A percentile compares a stretch with the other conserved stretches of the same genome.
phyloP scores from a whole-genome alignment of 1,140 invertebrate species.

The Drosophila orosa region DNA sequence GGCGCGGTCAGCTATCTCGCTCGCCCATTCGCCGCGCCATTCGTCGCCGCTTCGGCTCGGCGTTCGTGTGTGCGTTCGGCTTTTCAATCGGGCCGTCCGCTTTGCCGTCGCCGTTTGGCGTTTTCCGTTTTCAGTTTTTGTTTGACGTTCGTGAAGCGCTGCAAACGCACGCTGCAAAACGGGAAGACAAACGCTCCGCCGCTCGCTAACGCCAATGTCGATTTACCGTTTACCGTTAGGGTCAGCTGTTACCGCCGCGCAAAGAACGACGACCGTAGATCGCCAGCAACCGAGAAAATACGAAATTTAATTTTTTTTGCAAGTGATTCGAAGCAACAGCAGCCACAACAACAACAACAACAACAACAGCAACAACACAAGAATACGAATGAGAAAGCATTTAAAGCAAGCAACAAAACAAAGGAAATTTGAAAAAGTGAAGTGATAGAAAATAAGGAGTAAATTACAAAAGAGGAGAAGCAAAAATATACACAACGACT shows the following conservation, averaged over 20 bases:
- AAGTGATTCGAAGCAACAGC: slow-evolving; percentile 25
- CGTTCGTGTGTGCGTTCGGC: slow-evolving; percentile 21
- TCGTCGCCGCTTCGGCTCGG: slow-evolving; percentile 46
- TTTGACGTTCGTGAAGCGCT: slow-evolving; percentile 70
- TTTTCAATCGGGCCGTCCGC: slow-evolving; percentile 37
- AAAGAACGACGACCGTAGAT: slow-evolving; percentile 7
- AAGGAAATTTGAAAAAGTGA: slow-evolving; percentile 20
- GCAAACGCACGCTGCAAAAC: slow-evolving; percentile 29
- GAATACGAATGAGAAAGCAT: slow-evolving; percentile 15
- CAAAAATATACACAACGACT: slow-evolving; percentile 27
- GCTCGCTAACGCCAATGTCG: slow-evolving; percentile 8
- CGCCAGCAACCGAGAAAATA: slow-evolving; percentile 14
- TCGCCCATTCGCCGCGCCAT: slow-evolving; percentile 58
- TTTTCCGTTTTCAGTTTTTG: slow-evolving; percentile 77
- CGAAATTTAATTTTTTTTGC: slow-evolving; percentile 50
- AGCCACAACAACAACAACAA: slow-evolving; percentile 13
- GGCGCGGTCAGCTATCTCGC: slow-evolving; percentile 38
- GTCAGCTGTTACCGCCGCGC: slow-evolving; percentile 43
- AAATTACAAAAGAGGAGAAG: slow-evolving; percentile 2
- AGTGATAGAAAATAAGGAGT: slow-evolving; percentile 13
- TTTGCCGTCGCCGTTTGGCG: slow-evolving; percentile 52
- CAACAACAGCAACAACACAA: slow-evolving; percentile 12
- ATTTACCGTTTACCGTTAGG: slow-evolving; percentile 39
- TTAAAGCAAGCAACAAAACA: slow-evolving; percentile 26
- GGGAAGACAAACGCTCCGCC: slow-evolving; percentile 16